Evolutionary conservation across 1,140 invertebrate species (phyloP), one percentile per base, ranked within the genome.

Genomic region (Brachionus calyciflorus): DNA sequence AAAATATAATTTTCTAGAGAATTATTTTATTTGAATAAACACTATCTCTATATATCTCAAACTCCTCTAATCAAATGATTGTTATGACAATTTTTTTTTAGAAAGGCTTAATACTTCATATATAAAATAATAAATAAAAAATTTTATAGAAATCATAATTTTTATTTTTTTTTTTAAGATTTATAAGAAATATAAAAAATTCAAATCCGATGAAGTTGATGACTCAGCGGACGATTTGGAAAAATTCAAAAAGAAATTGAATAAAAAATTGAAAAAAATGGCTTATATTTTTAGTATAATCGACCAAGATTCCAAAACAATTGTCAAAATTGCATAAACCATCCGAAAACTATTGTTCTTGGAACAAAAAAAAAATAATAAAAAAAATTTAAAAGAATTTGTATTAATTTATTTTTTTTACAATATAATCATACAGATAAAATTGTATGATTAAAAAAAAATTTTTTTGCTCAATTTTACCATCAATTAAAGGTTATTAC

Each of bases 181-280:
- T 10, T 44, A 53, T 41, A 51, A 53, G 51, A 68, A 49, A 33
- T 41, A 65, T 28, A 49, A 69, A 51, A 53, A 63, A 49, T 51
- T 28, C 7, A 55, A 69, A 53, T n/a, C 44, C 26, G 17, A 33
- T 37, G 60, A 77, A 37, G 40, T 40, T n/a, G 73, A 37, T 12
- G n/a, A 77, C 1, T 14, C 12, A 77, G n/a, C 4, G 9, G 7
- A 49, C 3, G 44, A 49, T 40, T 7, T 26, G 30, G 55, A 63
- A 37, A 68, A 68, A 69, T 46, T 68, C 33, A 68, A 33, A 41
- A 68, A 68, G 53, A 49, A 77, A 53, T 37, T 68, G 12, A 55
- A 51, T 53, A 63, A 77, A 68, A 68, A 77, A 69, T 12, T 63
- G 3, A 77, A 77, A 53, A 77, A 77, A 69, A 30, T 37, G 44